Percentiles rank a stretch among this genome's conserved stretches.
These are phyloP conservation scores for Clarias batrachus DNA, from an alignment of 2,113 vertebrate genomes.

Conservation along the genomic window DNA sequence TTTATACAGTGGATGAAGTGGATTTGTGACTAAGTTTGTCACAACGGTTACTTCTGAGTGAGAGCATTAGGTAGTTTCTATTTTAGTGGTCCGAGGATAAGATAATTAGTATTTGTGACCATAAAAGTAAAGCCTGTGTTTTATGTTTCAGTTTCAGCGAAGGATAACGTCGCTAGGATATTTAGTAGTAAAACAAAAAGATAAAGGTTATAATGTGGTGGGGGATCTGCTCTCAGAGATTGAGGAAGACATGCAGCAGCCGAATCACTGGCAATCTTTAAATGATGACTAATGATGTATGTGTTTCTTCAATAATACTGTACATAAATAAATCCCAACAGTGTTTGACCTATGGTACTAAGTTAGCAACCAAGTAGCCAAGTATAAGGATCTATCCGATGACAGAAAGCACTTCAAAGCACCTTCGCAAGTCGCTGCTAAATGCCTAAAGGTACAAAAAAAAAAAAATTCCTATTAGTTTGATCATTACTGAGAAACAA, in stretches of 20 bases:
- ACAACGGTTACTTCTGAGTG: neutral
- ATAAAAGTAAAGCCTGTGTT: slow-evolving; percentile 12
- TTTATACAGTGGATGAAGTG: neutral
- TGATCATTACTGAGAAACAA: neutral
- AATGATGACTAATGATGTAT: too few relatives aligned
- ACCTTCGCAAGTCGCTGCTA: too few relatives aligned
- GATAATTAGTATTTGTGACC: slow-evolving; percentile 6
- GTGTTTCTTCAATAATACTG: too few relatives aligned
- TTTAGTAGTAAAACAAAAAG: neutral
- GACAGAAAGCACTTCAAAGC: too few relatives aligned
- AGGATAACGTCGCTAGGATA: neutral
- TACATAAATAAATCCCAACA: too few relatives aligned
- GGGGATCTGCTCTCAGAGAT: neutral
- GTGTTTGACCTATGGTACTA: too few relatives aligned
- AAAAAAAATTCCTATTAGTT: too few relatives aligned
- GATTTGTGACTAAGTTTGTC: neutral
- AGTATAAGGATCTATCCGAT: too few relatives aligned
- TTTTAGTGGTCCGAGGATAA: neutral
- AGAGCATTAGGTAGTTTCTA: neutral
- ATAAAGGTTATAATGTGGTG: neutral
- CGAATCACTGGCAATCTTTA: too few relatives aligned
- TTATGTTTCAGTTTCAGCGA: neutral
- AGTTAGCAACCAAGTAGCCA: too few relatives aligned
- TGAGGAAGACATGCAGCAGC: too few relatives aligned
- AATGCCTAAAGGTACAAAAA: too few relatives aligned